Percentiles rank a stretch among this genome's conserved stretches.
Evolutionary conservation across 2,888 invertebrate genomes (phyloP).

Genomic region (Andrena flavipes): DNA sequence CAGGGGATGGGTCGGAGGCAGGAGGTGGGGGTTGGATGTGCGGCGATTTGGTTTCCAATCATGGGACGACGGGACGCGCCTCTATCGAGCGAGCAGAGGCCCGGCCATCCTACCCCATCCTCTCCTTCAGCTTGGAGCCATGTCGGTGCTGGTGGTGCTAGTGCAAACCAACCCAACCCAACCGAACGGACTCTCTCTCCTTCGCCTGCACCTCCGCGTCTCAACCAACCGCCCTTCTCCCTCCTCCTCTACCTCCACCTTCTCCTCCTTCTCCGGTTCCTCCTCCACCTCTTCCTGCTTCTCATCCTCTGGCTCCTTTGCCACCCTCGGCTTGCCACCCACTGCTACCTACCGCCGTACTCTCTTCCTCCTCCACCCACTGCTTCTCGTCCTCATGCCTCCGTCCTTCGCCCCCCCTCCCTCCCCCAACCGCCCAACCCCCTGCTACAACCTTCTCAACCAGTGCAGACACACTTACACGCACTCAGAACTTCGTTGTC

Average conservation of each 20-base stretch:
- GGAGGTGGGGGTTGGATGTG: slow-evolving; percentile 82
- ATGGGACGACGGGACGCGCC: slow-evolving; percentile 85
- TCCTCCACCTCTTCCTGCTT: slow-evolving; percentile 66
- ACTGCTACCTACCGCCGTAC: slow-evolving; percentile 74
- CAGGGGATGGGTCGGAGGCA: slow-evolving; percentile 65
- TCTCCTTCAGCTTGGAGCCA: slow-evolving; percentile 79
- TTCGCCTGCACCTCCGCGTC: slow-evolving; percentile 73
- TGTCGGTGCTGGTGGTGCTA: slow-evolving; percentile 79
- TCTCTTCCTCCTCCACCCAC: slow-evolving; percentile 67
- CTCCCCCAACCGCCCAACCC: slow-evolving; percentile 43
- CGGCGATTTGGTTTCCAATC: slow-evolving; percentile 85
- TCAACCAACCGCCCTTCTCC: slow-evolving; percentile 68
- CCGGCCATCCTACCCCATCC: slow-evolving; percentile 83
- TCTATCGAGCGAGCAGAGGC: slow-evolving; percentile 84
- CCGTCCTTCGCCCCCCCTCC: slow-evolving; percentile 66
- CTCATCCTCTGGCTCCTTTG: slow-evolving; percentile 68
- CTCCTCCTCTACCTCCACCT: slow-evolving; percentile 69
- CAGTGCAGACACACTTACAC: slow-evolving; percentile 66
- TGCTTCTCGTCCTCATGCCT: slow-evolving; percentile 64
- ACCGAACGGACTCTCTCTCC: slow-evolving; percentile 70
- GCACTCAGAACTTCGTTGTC: slow-evolving; percentile 59
- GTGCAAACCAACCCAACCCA: slow-evolving; percentile 82
- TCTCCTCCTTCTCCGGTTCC: slow-evolving; percentile 57
- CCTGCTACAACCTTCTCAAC: slow-evolving; percentile 63
- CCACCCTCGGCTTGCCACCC: slow-evolving; percentile 72